phyloP scores from a whole-genome alignment of 2,888 invertebrate genomes.

The Cremastobaeus sp. region DNA sequence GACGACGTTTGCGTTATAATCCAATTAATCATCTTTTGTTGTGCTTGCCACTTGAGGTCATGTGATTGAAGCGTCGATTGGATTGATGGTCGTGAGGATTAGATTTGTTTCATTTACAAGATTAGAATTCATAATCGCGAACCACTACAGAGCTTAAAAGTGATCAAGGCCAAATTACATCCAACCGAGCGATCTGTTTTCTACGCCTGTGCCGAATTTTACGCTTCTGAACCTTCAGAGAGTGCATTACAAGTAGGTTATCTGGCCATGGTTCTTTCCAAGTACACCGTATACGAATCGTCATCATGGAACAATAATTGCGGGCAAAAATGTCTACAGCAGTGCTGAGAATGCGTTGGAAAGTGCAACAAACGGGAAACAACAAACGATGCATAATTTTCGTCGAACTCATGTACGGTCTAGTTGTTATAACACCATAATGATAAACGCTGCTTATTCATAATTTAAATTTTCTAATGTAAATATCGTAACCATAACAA shows the following conservation, averaged over 20 bases:
- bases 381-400: constrained; percentile 51
- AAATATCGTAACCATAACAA: constrained; percentile 53
- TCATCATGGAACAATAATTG: constrained; percentile 38
- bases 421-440: constrained; percentile 61
- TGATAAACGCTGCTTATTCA: constrained; percentile 53
- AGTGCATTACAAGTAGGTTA: too few relatives aligned
- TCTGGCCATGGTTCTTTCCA: neutral
- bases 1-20: too few relatives aligned
- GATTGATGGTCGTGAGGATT: too few relatives aligned
- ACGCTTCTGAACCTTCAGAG: too few relatives aligned
- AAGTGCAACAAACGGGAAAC: constrained; percentile 18
- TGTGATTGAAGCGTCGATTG: too few relatives aligned
- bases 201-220: neutral
- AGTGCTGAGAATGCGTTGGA: constrained; percentile 25
- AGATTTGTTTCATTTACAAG: neutral
- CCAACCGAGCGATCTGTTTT: neutral
- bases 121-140: neutral
- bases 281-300: constrained; percentile 1
- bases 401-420: constrained; percentile 58
- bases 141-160: neutral
- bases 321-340: constrained; percentile 10
- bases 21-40: too few relatives aligned
- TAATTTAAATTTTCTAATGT: constrained; percentile 57
- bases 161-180: constrained; percentile 12
- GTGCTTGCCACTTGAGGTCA: too few relatives aligned